Base-by-base conservation (phyloP, 1,140 invertebrate genomes). In the Scaptomyza pallida region DNA sequence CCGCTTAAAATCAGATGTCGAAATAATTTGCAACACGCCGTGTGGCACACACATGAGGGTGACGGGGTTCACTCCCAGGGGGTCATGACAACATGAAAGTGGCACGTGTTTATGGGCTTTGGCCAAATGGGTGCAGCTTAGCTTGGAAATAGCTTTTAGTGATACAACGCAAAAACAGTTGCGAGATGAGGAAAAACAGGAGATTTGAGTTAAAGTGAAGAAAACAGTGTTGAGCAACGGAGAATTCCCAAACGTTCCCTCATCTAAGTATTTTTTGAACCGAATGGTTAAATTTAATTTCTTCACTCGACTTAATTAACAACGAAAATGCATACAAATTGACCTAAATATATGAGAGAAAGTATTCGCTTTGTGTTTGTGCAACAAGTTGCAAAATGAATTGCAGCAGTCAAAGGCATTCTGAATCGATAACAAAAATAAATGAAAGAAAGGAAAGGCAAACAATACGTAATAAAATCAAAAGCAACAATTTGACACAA, bases 1-100 rank as follows among this genome's bases (percentile, higher is more conserved):
- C 83, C 82, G 82, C 83, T 88, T 88, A 88, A 88, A 88, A 88
- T 88, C 82, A 88, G 83, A 89, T 88, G 82, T 88, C 82, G 83
- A 88, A 88, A 88, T 88, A 88, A 82, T 88, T 88, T 88, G 82
- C 82, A 88, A 85, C 82, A 88, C 81, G 82, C 80, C 78, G 82
- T 71, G 76, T 72, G 77, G 65, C 74, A 77, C 81, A 75, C 33
- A 9, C 50, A 54, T 17, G 21, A 26, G 12, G 63, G 16, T 40
- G 47, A 61, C 54, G 50, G 16, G 61, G 44, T 2, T 2, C 23
- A 5, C 23, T 26, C n/a, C 16, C 45, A 12, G 12, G 56, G 33
- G 19, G 26, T 51, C 35, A 15, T 51, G 52, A 1, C 12, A 9
- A 33, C 30, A 51, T n/a, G 37, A 78, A 78, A 81, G 82, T 86